Evolutionary conservation across 2,113 vertebrate genomes (phyloP).

Genomic region (Setophaga coronata): DNA sequence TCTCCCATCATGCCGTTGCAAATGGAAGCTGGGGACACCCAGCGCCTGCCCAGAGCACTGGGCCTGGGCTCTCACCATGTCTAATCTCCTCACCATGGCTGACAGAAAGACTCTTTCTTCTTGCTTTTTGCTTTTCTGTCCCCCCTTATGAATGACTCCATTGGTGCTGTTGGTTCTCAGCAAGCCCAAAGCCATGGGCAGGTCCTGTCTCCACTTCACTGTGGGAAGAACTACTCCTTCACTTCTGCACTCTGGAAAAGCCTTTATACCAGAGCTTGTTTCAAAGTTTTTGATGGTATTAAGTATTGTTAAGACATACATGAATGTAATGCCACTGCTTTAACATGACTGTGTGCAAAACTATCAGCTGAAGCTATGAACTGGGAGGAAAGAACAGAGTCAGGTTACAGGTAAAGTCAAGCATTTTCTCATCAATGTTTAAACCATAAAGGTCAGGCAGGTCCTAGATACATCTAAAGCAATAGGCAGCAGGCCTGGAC

Average conservation of each 20-base stretch:
- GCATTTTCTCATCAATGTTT: neutral
- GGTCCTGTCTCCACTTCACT: neutral
- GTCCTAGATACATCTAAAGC: neutral
- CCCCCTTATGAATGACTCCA: neutral
- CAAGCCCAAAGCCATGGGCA: neutral
- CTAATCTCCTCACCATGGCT: neutral
- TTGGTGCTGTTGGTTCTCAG: neutral
- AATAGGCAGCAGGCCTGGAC: neutral
- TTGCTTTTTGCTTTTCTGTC: neutral
- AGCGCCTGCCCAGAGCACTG: neutral
- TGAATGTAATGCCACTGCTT: neutral
- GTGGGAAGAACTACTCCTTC: neutral
- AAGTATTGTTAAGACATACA: neutral
- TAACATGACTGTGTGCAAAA: neutral
- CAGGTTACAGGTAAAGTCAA: neutral
- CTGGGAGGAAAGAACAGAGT: neutral
- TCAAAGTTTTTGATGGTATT: neutral
- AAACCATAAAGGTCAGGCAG: neutral
- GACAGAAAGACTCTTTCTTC: neutral
- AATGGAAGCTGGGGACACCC: neutral
- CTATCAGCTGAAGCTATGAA: neutral
- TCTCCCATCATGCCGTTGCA: neutral
- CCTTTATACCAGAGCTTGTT: neutral
- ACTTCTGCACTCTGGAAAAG: neutral
- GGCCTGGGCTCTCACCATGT: rapidly evolving